Evolutionary conservation across 1,140 invertebrate genomes (phyloP).

Genomic region (Antheraea pernyi): DNA sequence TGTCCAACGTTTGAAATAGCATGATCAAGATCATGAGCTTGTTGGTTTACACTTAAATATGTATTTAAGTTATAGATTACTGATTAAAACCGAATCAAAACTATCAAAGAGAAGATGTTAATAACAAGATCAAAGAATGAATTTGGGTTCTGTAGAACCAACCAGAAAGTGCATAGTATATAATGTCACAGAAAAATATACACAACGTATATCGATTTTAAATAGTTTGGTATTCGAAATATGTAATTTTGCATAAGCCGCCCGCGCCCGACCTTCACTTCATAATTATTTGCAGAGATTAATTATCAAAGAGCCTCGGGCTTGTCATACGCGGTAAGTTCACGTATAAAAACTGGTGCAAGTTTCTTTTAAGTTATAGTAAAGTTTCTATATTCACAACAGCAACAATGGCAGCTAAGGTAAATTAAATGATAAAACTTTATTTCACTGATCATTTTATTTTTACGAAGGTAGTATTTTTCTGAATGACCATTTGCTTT

Average conservation of each 20-base stretch:
- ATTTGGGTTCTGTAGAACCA: no score
- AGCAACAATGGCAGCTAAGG: constrained; percentile 45
- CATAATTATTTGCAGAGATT: constrained; percentile 35
- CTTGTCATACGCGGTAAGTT: constrained; percentile 33
- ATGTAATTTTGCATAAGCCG: neutral
- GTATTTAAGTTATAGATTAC: no score
- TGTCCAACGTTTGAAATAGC: no score
- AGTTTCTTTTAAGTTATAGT: constrained; percentile 33
- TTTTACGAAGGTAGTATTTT: no score
- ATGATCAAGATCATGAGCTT: no score
- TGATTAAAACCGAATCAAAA: no score
- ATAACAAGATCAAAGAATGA: no score
- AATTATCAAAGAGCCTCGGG: constrained; percentile 30
- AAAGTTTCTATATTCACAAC: constrained; percentile 28
- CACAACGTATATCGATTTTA: neutral
- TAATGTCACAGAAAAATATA: neutral
- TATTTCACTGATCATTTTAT: neutral
- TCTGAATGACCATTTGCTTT: no score
- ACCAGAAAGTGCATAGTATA: no score
- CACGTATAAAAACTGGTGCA: constrained; percentile 45
- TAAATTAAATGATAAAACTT: constrained; percentile 13
- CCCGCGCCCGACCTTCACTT: constrained; percentile 38
- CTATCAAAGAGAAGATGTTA: no score
- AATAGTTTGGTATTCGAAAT: neutral
- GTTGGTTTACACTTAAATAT: no score